These are phyloP conservation scores for Acanthis flammea DNA, from an alignment of 2,797 vertebrate genomes.

Conservation along the genomic window DNA sequence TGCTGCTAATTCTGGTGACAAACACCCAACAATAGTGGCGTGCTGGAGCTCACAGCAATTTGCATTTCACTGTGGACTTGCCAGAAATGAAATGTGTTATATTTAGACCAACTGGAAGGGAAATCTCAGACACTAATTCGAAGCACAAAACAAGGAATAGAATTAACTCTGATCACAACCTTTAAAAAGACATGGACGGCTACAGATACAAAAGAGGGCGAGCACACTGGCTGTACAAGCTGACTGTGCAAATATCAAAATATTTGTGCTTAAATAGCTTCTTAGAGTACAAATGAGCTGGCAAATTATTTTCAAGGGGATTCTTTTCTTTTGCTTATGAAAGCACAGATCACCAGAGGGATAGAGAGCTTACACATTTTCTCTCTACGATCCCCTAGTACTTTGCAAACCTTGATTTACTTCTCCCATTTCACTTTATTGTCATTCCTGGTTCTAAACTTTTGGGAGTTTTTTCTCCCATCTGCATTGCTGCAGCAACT, in stretches of 20 bases:
- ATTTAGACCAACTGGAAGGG: conserved; percentile 40
- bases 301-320: neutral
- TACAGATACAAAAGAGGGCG: neutral
- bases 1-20: conserved; percentile 59
- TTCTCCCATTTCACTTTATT: neutral
- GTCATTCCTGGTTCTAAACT: neutral
- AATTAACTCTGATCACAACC: conserved; percentile 10
- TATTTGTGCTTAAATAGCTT: neutral
- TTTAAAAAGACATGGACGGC: neutral
- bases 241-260: neutral
- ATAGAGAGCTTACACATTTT: neutral
- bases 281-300: neutral
- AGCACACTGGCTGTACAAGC: neutral
- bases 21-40: conserved; percentile 40
- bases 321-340: neutral
- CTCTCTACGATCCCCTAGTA: neutral
- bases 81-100: conserved; percentile 23
- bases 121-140: conserved; percentile 19
- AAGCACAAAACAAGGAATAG: neutral
- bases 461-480: neutral
- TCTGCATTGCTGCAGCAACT: conserved; percentile 18
- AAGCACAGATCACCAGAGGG: neutral
- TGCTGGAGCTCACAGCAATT: conserved; percentile 39
- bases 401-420: neutral
- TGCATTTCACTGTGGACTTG: conserved; percentile 39